Percentiles rank a stretch among this genome's conserved stretches.
phyloP scores from a whole-genome alignment of 2,113 vertebrate genomes.

The Varanus salvator region DNA sequence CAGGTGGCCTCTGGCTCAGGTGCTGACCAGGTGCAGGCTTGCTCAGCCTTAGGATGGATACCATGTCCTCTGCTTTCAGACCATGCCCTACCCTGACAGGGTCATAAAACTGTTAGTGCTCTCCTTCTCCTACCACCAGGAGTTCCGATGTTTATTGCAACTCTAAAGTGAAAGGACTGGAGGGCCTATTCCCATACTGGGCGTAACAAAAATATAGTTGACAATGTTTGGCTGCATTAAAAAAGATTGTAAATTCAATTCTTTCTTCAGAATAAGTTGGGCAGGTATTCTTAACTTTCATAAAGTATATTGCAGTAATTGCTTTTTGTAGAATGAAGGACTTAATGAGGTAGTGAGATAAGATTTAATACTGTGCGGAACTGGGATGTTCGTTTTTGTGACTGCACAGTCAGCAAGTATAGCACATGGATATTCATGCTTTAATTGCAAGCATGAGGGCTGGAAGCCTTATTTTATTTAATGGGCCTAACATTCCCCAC shows the following conservation, averaged over 20 bases:
- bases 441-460: neutral
- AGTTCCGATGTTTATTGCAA: neutral
- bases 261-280: neutral
- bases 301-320: neutral
- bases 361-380: neutral
- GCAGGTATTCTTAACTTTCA: neutral
- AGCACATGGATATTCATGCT: neutral
- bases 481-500: neutral
- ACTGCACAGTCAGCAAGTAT: neutral
- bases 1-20: neutral
- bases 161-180: neutral
- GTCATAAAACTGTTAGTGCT: neutral
- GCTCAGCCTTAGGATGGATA: neutral
- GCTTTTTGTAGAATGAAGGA: neutral
- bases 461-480: neutral
- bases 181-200: neutral
- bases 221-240: neutral
- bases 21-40: neutral
- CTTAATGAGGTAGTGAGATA: neutral
- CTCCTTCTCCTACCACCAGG: neutral
- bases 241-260: neutral
- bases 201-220: neutral
- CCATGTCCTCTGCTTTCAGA: neutral
- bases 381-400: neutral
- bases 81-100: neutral